Conservation (phyloP, 2,888 invertebrate species). For the Diaphora mendica region DNA sequence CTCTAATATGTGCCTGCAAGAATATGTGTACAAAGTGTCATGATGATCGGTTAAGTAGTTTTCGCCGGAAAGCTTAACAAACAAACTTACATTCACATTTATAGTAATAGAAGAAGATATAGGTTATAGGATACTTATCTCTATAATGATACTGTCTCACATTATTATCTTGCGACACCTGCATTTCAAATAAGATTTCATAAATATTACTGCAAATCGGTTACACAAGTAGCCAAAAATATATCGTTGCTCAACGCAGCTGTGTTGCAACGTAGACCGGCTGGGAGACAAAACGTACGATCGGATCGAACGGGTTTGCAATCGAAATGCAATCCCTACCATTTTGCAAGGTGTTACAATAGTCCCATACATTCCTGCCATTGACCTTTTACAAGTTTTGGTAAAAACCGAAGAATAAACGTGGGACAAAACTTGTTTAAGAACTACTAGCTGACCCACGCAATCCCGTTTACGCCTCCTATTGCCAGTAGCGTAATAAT, state of each 20-base stretch:
- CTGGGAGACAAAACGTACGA: constrained; percentile 10
- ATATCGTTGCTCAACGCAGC: constrained; percentile 59
- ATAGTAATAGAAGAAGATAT: too few species aligned
- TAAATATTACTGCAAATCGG: constrained; percentile 11
- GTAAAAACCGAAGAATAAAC: background rate
- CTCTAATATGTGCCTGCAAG: too few species aligned
- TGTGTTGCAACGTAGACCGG: constrained; percentile 23
- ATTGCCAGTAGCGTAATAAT: too few species aligned
- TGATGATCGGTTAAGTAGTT: too few species aligned
- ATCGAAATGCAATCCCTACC: too few species aligned
- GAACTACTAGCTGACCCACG: too few species aligned
- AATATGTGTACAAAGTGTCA: too few species aligned
- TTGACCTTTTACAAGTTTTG: background rate
- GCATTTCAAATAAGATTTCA: constrained; percentile 11
- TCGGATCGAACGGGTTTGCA: too few species aligned
- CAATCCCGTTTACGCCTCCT: too few species aligned
- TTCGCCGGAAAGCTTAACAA: background rate
- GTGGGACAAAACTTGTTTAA: background rate
- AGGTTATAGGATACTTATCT: background rate
- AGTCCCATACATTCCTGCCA: too few species aligned
- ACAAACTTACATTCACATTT: background rate
- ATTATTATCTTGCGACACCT: background rate
- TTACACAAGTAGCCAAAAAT: constrained; percentile 48
- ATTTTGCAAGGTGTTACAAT: too few species aligned
- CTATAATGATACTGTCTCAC: background rate